phyloP scores from a whole-genome alignment of 2,113 vertebrate species.

The Scomber colias region DNA sequence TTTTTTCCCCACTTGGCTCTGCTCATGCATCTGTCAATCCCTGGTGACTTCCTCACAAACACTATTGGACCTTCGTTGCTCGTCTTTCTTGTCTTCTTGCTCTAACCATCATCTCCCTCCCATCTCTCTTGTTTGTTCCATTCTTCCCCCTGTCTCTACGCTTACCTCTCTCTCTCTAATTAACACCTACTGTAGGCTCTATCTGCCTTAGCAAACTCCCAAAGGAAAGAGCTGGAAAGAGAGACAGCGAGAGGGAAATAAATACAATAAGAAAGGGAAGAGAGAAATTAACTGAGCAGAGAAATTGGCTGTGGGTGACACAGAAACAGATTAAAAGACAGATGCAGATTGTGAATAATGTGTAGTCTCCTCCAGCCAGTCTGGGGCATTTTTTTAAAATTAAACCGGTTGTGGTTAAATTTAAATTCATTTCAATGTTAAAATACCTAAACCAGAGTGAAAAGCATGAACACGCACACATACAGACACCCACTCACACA shows the following conservation, averaged over 20 bases:
- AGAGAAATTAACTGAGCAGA: conserved; percentile 41
- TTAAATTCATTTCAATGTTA: conserved; percentile 14
- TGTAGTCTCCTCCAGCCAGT: conserved; percentile 13
- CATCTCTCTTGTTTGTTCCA: conserved; percentile 63
- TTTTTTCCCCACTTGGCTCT: conserved; percentile 16
- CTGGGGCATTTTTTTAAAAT: not conserved
- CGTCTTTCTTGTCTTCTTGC: conserved; percentile 27
- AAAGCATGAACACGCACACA: conserved; percentile 29
- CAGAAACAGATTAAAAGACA: conserved; percentile 14
- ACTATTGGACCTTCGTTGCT: conserved; percentile 21
- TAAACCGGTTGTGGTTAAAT: conserved; percentile 45
- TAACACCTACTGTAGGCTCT: conserved; percentile 70
- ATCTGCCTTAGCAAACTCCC: conserved; percentile 65
- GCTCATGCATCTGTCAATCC: conserved; percentile 31
- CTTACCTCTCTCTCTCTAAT: conserved; percentile 70
- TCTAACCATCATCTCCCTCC: conserved; percentile 52
- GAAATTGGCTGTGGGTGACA: conserved; percentile 12
- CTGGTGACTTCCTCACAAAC: conserved; percentile 14
- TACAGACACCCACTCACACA: no score
- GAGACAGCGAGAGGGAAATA: conserved; percentile 48
- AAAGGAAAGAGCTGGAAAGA: conserved; percentile 65
- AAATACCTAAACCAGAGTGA: conserved; percentile 20
- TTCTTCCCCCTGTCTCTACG: conserved; percentile 61
- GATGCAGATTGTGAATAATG: conserved; percentile 22
- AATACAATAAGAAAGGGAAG: conserved; percentile 53